Evolutionary conservation across 2,888 invertebrate species (phyloP).

Genomic region (Cyclophora punctaria): DNA sequence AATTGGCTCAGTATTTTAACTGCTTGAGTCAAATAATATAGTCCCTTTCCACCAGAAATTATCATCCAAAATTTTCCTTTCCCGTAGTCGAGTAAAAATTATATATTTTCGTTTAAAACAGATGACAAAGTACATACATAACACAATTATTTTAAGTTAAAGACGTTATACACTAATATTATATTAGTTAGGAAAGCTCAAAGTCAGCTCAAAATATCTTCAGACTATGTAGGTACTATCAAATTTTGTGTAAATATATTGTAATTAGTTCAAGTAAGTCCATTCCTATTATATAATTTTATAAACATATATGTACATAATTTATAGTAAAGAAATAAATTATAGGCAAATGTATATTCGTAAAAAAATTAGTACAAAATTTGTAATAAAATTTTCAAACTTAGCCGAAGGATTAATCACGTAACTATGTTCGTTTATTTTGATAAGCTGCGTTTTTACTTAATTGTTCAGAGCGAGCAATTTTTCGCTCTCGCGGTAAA

Average conservation of each 20-base stretch:
- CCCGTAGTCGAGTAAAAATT: not conserved
- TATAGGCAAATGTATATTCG: not conserved
- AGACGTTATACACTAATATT: conserved; percentile 16
- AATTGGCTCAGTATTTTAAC: too few relatives aligned
- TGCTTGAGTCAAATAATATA: too few relatives aligned
- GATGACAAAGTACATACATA: not conserved
- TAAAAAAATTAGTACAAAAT: too few relatives aligned
- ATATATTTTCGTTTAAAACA: not conserved
- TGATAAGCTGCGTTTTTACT: too few relatives aligned
- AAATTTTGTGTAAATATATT: conserved; percentile 52
- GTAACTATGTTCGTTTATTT: too few relatives aligned
- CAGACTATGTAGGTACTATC: conserved; percentile 16
- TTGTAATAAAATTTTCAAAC: too few relatives aligned
- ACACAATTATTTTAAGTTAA: conserved; percentile 18
- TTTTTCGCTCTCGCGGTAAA: too few relatives aligned
- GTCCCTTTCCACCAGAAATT: too few relatives aligned
- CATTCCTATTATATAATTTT: conserved; percentile 58
- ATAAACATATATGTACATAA: conserved; percentile 25
- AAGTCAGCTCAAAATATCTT: conserved; percentile 65
- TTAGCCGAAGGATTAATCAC: too few relatives aligned
- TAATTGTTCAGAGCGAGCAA: too few relatives aligned
- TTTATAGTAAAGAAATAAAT: conserved; percentile 3
- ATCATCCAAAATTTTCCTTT: too few relatives aligned
- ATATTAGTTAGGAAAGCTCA: conserved; percentile 68
- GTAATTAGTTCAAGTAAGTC: conserved; percentile 37